Evolutionary conservation across 1,140 invertebrate species (phyloP).

Genomic region (Drosophila fuyamai): DNA sequence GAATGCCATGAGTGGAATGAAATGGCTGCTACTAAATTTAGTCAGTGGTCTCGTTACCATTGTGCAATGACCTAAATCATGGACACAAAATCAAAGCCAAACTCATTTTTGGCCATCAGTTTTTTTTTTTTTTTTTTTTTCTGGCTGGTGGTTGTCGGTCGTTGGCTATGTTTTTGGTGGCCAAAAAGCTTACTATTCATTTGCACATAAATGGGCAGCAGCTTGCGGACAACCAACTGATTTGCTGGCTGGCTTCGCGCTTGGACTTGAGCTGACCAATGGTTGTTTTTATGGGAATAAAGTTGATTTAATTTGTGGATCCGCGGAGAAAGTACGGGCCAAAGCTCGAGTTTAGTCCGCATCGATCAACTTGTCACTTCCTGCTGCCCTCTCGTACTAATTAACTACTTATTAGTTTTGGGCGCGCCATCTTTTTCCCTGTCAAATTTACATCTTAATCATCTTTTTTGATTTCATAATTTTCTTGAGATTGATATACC

Average conservation of each 20-base stretch:
- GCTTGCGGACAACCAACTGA: conserved; percentile 2
- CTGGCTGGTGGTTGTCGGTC: conserved; percentile 14
- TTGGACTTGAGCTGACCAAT: background rate
- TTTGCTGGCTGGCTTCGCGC: background rate
- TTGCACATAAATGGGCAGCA: conserved; percentile 67
- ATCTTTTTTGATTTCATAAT: background rate
- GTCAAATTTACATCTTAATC: background rate
- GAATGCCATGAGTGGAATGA: background rate
- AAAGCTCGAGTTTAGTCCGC: conserved; percentile 33
- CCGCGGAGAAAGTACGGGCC: conserved; percentile 60
- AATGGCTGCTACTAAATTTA: conserved; percentile 68
- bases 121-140: conserved; percentile 30
- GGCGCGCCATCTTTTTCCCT: too few species aligned
- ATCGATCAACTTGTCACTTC: conserved; percentile 4
- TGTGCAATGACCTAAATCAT: conserved; percentile 81
- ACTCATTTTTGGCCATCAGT: conserved; percentile 39
- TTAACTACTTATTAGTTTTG: conserved; percentile 28
- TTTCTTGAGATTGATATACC: too few species aligned
- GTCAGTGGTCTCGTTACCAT: conserved; percentile 70
- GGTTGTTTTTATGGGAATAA: conserved; percentile 10
- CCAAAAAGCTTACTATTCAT: conserved; percentile 55
- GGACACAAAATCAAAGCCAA: conserved; percentile 70
- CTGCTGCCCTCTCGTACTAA: conserved; percentile 16
- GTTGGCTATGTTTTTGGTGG: conserved; percentile 39
- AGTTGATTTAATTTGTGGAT: conserved; percentile 34